phyloP scores from a whole-genome alignment of 2,113 vertebrate species.

The Nestor notabilis region DNA sequence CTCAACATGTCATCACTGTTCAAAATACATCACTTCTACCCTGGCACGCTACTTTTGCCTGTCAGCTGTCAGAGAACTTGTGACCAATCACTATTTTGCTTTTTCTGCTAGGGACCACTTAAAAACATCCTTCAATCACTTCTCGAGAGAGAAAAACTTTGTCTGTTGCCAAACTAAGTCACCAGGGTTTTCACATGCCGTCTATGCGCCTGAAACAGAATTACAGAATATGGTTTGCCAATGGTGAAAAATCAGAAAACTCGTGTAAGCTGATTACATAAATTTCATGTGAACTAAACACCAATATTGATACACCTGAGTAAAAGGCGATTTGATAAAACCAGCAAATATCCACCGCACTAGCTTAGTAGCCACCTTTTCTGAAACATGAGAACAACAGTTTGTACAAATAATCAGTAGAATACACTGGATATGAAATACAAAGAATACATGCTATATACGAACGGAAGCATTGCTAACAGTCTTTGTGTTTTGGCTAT shows the following conservation, averaged over 20 bases:
- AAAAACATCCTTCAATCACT: background rate
- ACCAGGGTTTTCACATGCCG: background rate
- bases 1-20: constrained; percentile 58
- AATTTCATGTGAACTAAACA: background rate
- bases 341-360: background rate
- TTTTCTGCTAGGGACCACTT: background rate
- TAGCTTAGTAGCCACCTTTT: background rate
- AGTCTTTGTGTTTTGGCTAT: background rate
- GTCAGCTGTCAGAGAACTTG: constrained; percentile 46
- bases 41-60: constrained; percentile 17
- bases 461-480: background rate
- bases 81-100: constrained; percentile 20
- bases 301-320: background rate
- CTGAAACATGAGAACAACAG: background rate
- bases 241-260: background rate
- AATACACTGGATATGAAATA: background rate
- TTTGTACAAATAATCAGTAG: background rate
- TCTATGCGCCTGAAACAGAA: background rate
- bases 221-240: background rate
- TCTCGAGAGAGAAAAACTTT: background rate
- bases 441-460: fast-evolving
- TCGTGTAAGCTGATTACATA: background rate
- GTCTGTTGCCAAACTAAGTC: background rate
- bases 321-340: background rate
- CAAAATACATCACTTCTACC: constrained; percentile 31